A percentile compares a stretch with the other conserved stretches of the same genome.
Evolutionary conservation across 2,113 vertebrate species (phyloP).

Genomic region (Dipodomys merriami): DNA sequence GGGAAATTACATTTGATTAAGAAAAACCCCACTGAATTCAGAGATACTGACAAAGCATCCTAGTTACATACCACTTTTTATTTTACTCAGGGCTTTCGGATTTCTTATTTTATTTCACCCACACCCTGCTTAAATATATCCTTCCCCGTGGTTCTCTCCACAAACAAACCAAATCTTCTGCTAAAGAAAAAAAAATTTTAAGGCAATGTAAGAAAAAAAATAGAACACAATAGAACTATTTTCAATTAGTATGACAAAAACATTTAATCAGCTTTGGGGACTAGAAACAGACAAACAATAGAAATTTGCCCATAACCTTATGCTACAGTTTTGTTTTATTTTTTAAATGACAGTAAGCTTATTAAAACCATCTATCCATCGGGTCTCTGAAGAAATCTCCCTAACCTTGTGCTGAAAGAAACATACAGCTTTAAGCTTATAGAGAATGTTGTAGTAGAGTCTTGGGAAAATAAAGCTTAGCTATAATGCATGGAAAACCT

Average conservation of each 20-base stretch:
- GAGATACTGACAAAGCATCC: background rate
- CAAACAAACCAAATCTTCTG: background rate
- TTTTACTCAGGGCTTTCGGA: background rate
- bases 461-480: background rate
- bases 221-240: background rate
- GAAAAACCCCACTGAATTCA: background rate
- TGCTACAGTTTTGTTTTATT: background rate
- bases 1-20: background rate
- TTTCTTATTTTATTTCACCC: constrained; percentile 1
- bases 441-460: background rate
- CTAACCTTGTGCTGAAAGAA: background rate
- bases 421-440: background rate
- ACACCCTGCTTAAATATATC: background rate
- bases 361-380: background rate
- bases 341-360: background rate
- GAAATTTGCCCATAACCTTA: background rate
- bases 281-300: background rate
- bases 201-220: background rate
- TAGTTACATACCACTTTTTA: background rate
- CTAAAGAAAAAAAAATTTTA: background rate
- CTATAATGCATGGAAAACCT: background rate
- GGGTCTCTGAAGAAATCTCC: background rate
- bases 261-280: background rate
- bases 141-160: background rate
- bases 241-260: background rate